Evolutionary conservation across 2,113 vertebrate species (phyloP).

Genomic region (Canis aureus): DNA sequence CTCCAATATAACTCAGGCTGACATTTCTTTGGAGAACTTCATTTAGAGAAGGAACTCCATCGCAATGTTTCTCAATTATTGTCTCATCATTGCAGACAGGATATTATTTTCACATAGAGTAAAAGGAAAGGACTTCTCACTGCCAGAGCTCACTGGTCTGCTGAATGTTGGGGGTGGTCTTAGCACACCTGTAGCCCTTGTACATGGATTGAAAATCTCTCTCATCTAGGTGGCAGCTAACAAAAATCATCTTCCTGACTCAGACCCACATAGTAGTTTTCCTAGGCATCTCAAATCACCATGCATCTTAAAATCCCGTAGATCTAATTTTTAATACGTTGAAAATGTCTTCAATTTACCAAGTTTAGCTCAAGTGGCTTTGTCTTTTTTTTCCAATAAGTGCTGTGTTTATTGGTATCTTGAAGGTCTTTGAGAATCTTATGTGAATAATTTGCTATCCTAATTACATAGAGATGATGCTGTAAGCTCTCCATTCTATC

Average conservation of each 20-base stretch:
- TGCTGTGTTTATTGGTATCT: not conserved
- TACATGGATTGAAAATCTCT: not conserved
- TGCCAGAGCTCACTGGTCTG: not conserved
- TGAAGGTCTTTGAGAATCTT: not conserved
- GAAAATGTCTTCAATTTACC: not conserved
- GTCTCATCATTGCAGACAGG: not conserved
- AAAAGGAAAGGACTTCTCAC: slow-evolving; percentile 19
- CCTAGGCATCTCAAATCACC: not conserved
- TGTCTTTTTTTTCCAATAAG: not conserved
- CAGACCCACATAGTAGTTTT: not conserved
- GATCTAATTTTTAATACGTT: slow-evolving; percentile 13
- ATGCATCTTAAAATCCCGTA: slow-evolving; percentile 4
- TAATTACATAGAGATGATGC: slow-evolving; percentile 9
- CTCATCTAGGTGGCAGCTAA: not conserved
- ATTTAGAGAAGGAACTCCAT: not conserved
- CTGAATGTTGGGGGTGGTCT: not conserved
- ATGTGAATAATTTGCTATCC: not conserved
- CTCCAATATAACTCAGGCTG: not conserved
- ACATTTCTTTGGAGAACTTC: not conserved
- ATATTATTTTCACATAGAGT: not conserved
- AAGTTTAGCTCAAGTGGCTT: not conserved
- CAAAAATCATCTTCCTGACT: not conserved
- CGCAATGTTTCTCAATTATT: not conserved
- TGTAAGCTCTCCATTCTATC: not conserved
- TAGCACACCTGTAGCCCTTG: not conserved